Percentiles rank a stretch among this genome's conserved stretches.
Conservation (phyloP, 2,113 vertebrate species). For the Gavialis gangeticus region DNA sequence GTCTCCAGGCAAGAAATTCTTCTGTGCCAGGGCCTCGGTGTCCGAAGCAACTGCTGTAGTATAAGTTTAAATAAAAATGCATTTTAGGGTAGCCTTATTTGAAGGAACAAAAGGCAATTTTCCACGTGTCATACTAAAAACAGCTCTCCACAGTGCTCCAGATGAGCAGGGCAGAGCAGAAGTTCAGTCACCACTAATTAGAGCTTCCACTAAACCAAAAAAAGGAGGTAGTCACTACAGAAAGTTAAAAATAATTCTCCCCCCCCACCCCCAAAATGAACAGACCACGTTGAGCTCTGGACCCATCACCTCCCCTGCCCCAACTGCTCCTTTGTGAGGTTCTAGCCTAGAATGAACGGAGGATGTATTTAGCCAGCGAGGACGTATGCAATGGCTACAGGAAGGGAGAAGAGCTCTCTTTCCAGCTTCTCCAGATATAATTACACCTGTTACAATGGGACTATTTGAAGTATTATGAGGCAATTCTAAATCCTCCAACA, state of each 20-base stretch:
- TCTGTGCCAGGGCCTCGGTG: background rate
- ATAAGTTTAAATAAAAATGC: background rate
- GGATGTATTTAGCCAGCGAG: background rate
- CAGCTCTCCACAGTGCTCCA: constrained; percentile 39
- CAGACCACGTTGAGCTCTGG: constrained; percentile 4
- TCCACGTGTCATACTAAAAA: constrained; percentile 5
- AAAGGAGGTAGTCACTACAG: constrained; percentile 45
- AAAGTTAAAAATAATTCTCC: constrained; percentile 40
- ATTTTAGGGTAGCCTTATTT: background rate
- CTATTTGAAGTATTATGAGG: constrained; percentile 72
- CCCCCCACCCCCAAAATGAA: constrained; percentile 7
- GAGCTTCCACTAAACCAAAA: constrained; percentile 38
- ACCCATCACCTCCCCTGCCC: constrained; percentile 16
- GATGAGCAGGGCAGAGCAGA: constrained; percentile 38
- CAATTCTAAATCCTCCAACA: constrained; percentile 54
- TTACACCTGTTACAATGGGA: constrained; percentile 59
- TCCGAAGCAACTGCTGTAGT: background rate
- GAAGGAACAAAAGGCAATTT: background rate
- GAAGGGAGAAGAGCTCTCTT: background rate
- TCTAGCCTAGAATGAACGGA: constrained; percentile 34
- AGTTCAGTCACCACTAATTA: constrained; percentile 50
- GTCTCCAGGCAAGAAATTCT: background rate
- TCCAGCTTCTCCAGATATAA: constrained; percentile 58
- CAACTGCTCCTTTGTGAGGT: constrained; percentile 8
- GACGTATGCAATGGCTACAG: constrained; percentile 42